Evolutionary conservation across 2,113 vertebrate genomes (phyloP).

Genomic region (Chaetodon auriga): DNA sequence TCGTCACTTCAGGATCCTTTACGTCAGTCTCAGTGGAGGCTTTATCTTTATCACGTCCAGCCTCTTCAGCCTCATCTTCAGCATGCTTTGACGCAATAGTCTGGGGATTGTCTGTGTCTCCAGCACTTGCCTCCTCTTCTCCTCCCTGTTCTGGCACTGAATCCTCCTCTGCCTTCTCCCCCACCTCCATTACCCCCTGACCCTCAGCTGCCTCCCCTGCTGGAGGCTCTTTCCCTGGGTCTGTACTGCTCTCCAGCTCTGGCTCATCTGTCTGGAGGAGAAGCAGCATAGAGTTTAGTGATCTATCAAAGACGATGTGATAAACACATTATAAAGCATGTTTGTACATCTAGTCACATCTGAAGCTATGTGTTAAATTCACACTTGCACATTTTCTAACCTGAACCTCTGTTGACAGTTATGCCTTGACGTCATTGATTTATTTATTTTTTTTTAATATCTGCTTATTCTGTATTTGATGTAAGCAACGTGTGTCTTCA

Average conservation of each 20-base stretch:
- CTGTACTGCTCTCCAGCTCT: constrained; percentile 26
- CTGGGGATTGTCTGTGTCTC: constrained; percentile 32
- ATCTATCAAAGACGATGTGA: neutral
- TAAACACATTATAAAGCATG: neutral
- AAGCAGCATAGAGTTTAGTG: neutral
- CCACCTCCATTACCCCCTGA: constrained; percentile 34
- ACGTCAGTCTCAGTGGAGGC: neutral
- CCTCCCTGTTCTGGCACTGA: constrained; percentile 7
- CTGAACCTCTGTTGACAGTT: neutral
- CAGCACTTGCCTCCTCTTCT: constrained; percentile 23
- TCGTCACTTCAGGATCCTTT: constrained; percentile 15
- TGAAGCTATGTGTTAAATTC: too few species aligned
- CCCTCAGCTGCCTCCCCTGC: constrained; percentile 23
- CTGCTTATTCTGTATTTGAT: too few species aligned
- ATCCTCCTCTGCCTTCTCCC: constrained; percentile 21
- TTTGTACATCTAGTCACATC: neutral
- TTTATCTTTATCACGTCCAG: constrained; percentile 37
- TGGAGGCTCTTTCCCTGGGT: constrained; percentile 13
- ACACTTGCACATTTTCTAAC: neutral
- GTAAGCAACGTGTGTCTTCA: too few species aligned
- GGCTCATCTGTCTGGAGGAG: constrained; percentile 47
- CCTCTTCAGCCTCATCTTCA: constrained; percentile 43
- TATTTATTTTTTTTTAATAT: too few species aligned
- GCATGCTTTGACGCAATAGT: neutral
- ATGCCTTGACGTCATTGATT: too few species aligned